phyloP scores from a whole-genome alignment of 2,888 invertebrate species.

The Mayetiola destructor region DNA sequence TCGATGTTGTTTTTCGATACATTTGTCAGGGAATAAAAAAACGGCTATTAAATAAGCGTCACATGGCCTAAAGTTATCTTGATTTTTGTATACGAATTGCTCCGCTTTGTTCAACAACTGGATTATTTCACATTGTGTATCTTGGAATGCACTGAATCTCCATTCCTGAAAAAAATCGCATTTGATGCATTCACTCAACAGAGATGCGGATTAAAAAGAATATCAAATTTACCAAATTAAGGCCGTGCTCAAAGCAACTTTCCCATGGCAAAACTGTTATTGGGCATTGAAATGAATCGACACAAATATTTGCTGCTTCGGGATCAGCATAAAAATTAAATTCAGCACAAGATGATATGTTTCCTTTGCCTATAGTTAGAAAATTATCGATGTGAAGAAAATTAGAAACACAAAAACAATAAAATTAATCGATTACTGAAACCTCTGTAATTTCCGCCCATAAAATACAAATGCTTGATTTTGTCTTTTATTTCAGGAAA shows the following conservation, averaged over 20 bases:
- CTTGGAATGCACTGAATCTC: slow-evolving; percentile 37
- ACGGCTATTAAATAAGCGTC: slow-evolving; percentile 39
- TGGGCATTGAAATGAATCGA: slow-evolving; percentile 42
- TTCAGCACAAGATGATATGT: slow-evolving; percentile 48
- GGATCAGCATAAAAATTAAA: slow-evolving; percentile 67
- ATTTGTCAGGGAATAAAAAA: slow-evolving; percentile 33
- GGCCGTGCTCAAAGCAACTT: slow-evolving; percentile 35
- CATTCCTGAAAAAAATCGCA: slow-evolving; percentile 35
- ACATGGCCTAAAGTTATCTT: slow-evolving; percentile 33
- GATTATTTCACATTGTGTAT: slow-evolving; percentile 30
- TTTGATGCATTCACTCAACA: neutral
- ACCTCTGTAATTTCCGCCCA: slow-evolving; percentile 67
- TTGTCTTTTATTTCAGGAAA: slow-evolving; percentile 48
- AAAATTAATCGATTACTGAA: neutral
- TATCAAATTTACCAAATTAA: slow-evolving; percentile 24
- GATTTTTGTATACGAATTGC: slow-evolving; percentile 24
- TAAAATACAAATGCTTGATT: slow-evolving; percentile 54
- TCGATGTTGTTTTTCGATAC: slow-evolving; percentile 27
- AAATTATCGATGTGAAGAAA: too few species aligned
- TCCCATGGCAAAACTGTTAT: slow-evolving; percentile 58
- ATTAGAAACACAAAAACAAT: neutral
- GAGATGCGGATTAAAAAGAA: neutral
- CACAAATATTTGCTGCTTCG: slow-evolving; percentile 58
- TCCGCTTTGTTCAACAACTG: slow-evolving; percentile 40
- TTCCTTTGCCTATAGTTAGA: too few species aligned